Evolutionary conservation across 2,888 invertebrate species (phyloP).

Genomic region (Troides oblongomaculatus): DNA sequence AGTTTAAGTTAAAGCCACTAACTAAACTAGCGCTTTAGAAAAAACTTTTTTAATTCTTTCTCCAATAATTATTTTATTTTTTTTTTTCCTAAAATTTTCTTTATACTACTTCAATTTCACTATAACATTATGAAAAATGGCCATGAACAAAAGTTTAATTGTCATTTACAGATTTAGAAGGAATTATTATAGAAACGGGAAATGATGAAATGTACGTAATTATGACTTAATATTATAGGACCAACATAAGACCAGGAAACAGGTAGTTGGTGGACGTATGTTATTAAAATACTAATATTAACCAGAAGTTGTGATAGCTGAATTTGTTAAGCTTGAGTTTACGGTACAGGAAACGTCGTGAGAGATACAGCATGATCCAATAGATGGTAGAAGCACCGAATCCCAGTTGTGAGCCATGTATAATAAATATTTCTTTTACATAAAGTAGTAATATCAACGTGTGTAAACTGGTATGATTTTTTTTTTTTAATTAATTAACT

Average conservation of each 20-base stretch:
- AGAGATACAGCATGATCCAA: no score
- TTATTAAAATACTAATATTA: not conserved
- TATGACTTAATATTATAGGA: slow-evolving; percentile 8
- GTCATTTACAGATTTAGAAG: not conserved
- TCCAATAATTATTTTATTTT: slow-evolving; percentile 9
- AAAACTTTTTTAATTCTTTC: slow-evolving; percentile 8
- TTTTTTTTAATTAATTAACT: not conserved
- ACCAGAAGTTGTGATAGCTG: not conserved
- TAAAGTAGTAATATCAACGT: not conserved
- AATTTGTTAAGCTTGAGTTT: no score
- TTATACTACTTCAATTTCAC: not conserved
- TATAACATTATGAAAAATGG: not conserved
- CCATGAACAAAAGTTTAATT: not conserved
- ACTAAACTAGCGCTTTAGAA: slow-evolving; percentile 26
- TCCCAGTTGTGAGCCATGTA: not conserved
- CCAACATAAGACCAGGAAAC: not conserved
- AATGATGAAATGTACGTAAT: slow-evolving; percentile 12
- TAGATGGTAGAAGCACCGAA: no score
- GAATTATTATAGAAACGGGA: slow-evolving; percentile 2
- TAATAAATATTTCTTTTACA: not conserved
- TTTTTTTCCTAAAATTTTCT: slow-evolving; percentile 5
- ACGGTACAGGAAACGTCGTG: no score
- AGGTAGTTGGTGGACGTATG: not conserved
- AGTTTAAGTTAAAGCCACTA: slow-evolving; percentile 33
- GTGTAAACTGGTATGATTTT: not conserved